These are phyloP conservation scores for Dynastes hyllus DNA, from an alignment of 2,888 invertebrate genomes.

Conservation along the genomic window DNA sequence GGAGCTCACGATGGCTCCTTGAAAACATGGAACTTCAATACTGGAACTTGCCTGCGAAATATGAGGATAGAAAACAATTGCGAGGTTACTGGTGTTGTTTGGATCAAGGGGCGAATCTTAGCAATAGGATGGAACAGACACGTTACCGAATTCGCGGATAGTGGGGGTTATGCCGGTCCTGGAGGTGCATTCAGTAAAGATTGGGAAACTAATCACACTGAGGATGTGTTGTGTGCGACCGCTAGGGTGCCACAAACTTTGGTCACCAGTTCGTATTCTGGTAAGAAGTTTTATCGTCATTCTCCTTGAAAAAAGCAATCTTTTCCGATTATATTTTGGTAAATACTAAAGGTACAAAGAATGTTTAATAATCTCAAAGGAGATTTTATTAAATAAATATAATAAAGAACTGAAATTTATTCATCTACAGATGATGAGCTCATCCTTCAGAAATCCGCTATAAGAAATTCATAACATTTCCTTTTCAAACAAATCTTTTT, in stretches of 20 bases:
- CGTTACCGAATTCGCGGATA: conserved; percentile 80
- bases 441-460: no score
- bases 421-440: no score
- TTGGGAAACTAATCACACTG: conserved; percentile 83
- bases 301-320: no score
- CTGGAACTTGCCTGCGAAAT: conserved; percentile 81
- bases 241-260: conserved; percentile 79
- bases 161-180: conserved; percentile 72
- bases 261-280: conserved; percentile 83
- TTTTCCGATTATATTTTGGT: no score
- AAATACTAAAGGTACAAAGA: no score
- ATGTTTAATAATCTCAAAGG: no score
- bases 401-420: no score
- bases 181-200: conserved; percentile 72
- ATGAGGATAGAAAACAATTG: conserved; percentile 76
- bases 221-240: conserved; percentile 83
- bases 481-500: no score
- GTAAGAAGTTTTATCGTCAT: background rate
- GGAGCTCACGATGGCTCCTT: conserved; percentile 86
- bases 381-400: no score
- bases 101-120: conserved; percentile 76
- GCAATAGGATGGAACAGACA: conserved; percentile 86
- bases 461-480: no score
- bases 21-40: conserved; percentile 91
- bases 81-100: conserved; percentile 73